Percentiles rank a stretch among this genome's conserved stretches.
These are phyloP conservation scores for Enteromius argenteus DNA, from an alignment of 2,797 vertebrate genomes.

Conservation along the genomic window DNA sequence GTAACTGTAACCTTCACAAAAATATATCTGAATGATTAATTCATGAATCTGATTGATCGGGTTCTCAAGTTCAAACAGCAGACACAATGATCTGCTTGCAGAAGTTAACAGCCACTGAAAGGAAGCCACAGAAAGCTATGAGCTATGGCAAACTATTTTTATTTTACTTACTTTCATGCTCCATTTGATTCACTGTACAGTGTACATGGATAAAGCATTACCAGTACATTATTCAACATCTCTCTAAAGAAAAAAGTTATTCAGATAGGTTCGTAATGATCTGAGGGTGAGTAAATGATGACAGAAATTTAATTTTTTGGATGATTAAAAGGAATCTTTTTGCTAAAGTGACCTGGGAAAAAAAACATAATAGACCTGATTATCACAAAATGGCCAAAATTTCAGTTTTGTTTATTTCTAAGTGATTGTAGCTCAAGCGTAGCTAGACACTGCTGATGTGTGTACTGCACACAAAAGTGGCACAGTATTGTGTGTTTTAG, in stretches of 20 bases:
- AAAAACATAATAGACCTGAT: not conserved
- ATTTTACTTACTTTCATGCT: not conserved
- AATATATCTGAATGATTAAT: not conserved
- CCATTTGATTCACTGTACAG: not conserved
- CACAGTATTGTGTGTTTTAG: constrained; percentile 25
- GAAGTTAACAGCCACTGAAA: not conserved
- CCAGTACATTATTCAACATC: not conserved
- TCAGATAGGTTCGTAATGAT: not conserved
- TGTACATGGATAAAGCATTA: not conserved
- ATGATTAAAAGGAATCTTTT: not conserved
- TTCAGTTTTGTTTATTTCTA: not conserved
- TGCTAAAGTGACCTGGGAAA: constrained; percentile 8
- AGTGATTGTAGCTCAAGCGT: not conserved
- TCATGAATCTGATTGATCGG: not conserved
- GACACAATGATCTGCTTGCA: not conserved
- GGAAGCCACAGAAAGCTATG: not conserved
- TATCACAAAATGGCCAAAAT: not conserved
- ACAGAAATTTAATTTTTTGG: not conserved
- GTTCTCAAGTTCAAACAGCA: not conserved
- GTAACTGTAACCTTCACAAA: not conserved
- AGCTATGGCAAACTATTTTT: not conserved
- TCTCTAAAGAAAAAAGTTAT: not conserved
- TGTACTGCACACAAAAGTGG: constrained; percentile 4
- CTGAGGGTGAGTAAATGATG: not conserved
- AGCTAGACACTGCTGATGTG: constrained; percentile 4